These are phyloP conservation scores for Zaprionus taronus DNA, from an alignment of 1,140 invertebrate species.

Conservation along the genomic window DNA sequence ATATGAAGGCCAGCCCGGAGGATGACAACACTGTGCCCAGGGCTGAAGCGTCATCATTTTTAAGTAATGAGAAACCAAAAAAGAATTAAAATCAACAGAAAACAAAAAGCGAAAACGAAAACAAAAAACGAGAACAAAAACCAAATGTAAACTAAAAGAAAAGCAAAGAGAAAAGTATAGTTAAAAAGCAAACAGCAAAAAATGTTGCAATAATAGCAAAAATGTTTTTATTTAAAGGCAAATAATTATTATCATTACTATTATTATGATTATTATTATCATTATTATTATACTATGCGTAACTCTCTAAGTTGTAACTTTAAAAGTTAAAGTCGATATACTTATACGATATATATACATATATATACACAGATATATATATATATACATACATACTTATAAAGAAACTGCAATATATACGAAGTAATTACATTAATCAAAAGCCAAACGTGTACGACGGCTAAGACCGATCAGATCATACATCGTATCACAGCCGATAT, in stretches of 20 bases:
- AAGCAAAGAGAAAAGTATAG: slow-evolving; percentile 19
- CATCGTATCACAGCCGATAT: not conserved
- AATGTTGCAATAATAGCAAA: slow-evolving; percentile 80
- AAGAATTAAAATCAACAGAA: slow-evolving; percentile 25
- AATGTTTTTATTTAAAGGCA: slow-evolving; percentile 78
- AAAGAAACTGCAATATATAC: slow-evolving; percentile 79
- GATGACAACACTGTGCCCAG: slow-evolving; percentile 59
- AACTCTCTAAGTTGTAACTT: slow-evolving; percentile 78
- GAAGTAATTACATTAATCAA: slow-evolving; percentile 74
- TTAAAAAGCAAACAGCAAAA: slow-evolving; percentile 36
- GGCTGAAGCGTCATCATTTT: slow-evolving; percentile 56
- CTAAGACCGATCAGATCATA: not conserved
- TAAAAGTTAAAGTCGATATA: slow-evolving; percentile 75
- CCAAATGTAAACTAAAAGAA: slow-evolving; percentile 33
- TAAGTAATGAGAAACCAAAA: slow-evolving; percentile 72
- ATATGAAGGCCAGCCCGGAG: slow-evolving; percentile 45
- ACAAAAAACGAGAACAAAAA: slow-evolving; percentile 34
- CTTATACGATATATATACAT: slow-evolving; percentile 49
- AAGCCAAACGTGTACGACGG: slow-evolving; percentile 28
- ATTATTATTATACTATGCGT: slow-evolving; percentile 65
- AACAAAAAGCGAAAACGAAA: slow-evolving; percentile 23
- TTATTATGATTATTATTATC: slow-evolving; percentile 64
- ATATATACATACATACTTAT: slow-evolving; percentile 52
- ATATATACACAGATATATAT: slow-evolving; percentile 49
- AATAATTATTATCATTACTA: slow-evolving; percentile 72